Evolutionary conservation across 1,140 invertebrate species (phyloP).

Genomic region (Elysia chlorotica): DNA sequence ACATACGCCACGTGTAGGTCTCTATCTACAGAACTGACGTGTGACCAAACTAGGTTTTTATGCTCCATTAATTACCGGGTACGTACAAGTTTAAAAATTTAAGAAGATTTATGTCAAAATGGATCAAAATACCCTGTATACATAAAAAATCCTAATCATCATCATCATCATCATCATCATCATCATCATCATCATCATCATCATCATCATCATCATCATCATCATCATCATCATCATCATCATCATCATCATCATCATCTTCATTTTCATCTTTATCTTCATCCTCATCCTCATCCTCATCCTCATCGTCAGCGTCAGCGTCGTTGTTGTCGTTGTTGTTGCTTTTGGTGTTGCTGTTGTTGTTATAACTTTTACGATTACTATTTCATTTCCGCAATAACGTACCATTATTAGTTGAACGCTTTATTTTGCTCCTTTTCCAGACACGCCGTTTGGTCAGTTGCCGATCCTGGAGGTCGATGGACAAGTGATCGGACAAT

Average conservation of each 20-base stretch:
- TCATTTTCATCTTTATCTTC: neutral
- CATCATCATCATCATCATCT: neutral
- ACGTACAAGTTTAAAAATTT: too few species aligned
- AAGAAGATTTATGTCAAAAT: too few species aligned
- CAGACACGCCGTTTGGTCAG: constrained; percentile 13
- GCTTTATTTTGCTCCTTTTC: neutral
- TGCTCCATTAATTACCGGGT: too few species aligned
- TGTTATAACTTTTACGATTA: neutral
- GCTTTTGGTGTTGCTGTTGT: neutral
- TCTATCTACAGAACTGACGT: too few species aligned
- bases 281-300: too few species aligned
- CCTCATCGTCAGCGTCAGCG: neutral
- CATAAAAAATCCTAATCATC: too few species aligned
- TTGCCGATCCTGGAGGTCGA: constrained; percentile 5
- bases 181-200: neutral
- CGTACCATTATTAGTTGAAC: neutral
- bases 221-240: neutral
- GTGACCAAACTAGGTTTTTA: too few species aligned
- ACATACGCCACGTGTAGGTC: too few species aligned
- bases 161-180: neutral
- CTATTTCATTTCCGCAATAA: neutral
- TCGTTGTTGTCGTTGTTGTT: neutral
- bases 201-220: neutral
- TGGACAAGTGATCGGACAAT: neutral
- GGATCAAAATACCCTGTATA: too few species aligned